A percentile compares a stretch with the other conserved stretches of the same genome.
Evolutionary conservation across 2,113 vertebrate species (phyloP).

Genomic region (Bombycilla garrulus): DNA sequence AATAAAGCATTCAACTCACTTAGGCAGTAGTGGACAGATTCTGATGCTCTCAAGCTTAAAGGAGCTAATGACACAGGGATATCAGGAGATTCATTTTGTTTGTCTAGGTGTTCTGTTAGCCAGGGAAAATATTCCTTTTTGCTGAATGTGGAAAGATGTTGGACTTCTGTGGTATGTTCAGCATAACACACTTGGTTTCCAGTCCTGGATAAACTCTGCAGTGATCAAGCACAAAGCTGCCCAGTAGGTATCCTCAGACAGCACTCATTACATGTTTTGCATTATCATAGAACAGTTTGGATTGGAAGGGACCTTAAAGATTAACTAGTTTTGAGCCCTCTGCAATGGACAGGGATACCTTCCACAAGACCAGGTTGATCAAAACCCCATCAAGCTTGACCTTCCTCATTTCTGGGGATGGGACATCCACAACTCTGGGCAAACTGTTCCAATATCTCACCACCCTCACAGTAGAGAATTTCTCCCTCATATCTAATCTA

Average conservation of each 20-base stretch:
- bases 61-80: fast-evolving
- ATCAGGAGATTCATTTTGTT: neutral
- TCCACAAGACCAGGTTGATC: neutral
- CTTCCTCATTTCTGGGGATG: neutral
- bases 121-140: neutral
- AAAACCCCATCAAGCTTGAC: neutral
- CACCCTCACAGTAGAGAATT: neutral
- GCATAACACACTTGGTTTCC: neutral
- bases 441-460: neutral
- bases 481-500: neutral
- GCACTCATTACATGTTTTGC: neutral
- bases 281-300: neutral
- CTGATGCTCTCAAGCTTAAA: neutral
- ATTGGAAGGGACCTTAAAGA: neutral
- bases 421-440: neutral
- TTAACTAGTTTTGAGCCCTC: neutral
- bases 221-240: neutral
- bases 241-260: neutral
- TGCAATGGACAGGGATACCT: neutral
- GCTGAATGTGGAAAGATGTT: neutral
- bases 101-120: neutral
- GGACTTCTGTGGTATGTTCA: neutral
- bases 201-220: neutral
- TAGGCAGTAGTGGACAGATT: neutral
- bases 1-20: neutral